Percentiles rank a stretch among this genome's conserved stretches.
Evolutionary conservation across 2,113 vertebrate species (phyloP).

Genomic region (Sinocyclocheilus rhinocerous): DNA sequence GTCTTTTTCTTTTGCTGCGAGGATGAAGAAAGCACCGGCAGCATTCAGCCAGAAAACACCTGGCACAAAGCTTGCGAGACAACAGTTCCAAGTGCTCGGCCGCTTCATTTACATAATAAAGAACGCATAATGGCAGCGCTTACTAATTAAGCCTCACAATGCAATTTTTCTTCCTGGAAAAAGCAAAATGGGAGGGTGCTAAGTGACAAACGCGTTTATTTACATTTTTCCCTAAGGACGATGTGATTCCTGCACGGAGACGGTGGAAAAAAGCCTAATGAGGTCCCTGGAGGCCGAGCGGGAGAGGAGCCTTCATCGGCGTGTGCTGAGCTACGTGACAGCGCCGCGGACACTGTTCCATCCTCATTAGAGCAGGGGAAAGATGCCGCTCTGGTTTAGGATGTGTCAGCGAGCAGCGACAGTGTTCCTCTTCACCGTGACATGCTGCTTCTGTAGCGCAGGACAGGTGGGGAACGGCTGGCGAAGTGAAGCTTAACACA

Average conservation of each 20-base stretch:
- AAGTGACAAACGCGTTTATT: slow-evolving; percentile 66
- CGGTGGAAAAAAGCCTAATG: slow-evolving; percentile 57
- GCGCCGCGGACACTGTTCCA: slow-evolving; percentile 52
- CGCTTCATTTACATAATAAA: slow-evolving; percentile 68
- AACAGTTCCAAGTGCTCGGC: too few relatives aligned
- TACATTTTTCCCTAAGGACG: slow-evolving; percentile 62
- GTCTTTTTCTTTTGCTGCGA: slow-evolving; percentile 46
- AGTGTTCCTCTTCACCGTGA: slow-evolving; percentile 48
- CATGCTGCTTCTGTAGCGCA: slow-evolving; percentile 41
- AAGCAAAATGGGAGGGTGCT: slow-evolving; percentile 27
- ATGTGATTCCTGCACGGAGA: slow-evolving; percentile 55
- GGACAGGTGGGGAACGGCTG: slow-evolving; percentile 46
- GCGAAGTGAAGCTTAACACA: slow-evolving; percentile 36
- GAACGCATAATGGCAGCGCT: slow-evolving; percentile 61
- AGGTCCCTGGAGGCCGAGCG: slow-evolving; percentile 60
- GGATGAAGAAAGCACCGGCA: not conserved
- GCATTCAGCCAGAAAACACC: slow-evolving; percentile 53
- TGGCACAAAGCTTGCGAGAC: not conserved
- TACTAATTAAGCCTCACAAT: slow-evolving; percentile 67
- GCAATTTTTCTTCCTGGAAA: slow-evolving; percentile 61
- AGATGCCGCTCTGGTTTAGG: slow-evolving; percentile 44
- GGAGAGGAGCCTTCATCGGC: slow-evolving; percentile 45
- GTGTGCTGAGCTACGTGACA: not conserved
- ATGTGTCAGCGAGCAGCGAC: slow-evolving; percentile 52
- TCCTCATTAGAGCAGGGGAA: slow-evolving; percentile 61